Evolutionary conservation across 1,140 invertebrate genomes (phyloP).

Genomic region (Lineus longissimus): DNA sequence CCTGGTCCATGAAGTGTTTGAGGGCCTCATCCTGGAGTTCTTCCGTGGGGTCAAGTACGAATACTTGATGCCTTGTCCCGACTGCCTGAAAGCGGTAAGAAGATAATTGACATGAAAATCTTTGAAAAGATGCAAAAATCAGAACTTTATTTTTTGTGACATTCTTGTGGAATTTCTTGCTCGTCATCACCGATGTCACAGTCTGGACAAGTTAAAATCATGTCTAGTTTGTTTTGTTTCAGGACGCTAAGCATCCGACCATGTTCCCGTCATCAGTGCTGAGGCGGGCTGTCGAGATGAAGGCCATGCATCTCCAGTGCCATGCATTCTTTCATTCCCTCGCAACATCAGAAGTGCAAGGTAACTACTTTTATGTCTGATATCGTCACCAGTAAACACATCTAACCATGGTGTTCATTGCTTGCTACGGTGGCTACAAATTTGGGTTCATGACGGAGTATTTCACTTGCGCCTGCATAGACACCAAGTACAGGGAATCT

Average conservation of each 20-base stretch:
- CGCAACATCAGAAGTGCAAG: constrained; percentile 44
- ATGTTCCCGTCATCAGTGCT: constrained; percentile 42
- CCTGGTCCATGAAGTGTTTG: constrained; percentile 46
- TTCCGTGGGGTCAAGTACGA: constrained; percentile 48
- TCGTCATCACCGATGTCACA: neutral
- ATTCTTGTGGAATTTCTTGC: neutral
- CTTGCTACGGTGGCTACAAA: too few relatives aligned
- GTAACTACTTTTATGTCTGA: constrained; percentile 25
- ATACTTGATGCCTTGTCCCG: constrained; percentile 44
- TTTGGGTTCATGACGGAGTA: too few relatives aligned
- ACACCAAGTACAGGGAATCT: too few relatives aligned
- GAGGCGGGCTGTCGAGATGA: constrained; percentile 35
- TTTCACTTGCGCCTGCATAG: too few relatives aligned
- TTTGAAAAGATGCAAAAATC: neutral
- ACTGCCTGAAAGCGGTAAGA: constrained; percentile 39
- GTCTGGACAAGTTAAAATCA: neutral
- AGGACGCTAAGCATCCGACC: constrained; percentile 41
- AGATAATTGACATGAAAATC: too few relatives aligned
- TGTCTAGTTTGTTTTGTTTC: too few relatives aligned
- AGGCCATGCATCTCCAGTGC: constrained; percentile 50
- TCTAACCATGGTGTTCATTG: too few relatives aligned
- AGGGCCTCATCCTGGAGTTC: constrained; percentile 44
- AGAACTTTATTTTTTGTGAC: neutral
- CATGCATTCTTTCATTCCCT: constrained; percentile 50
- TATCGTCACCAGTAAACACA: too few relatives aligned